Percentiles rank a stretch among this genome's conserved stretches.
phyloP scores from a whole-genome alignment of 1,140 invertebrate genomes.

The Bombus vancouverensis region DNA sequence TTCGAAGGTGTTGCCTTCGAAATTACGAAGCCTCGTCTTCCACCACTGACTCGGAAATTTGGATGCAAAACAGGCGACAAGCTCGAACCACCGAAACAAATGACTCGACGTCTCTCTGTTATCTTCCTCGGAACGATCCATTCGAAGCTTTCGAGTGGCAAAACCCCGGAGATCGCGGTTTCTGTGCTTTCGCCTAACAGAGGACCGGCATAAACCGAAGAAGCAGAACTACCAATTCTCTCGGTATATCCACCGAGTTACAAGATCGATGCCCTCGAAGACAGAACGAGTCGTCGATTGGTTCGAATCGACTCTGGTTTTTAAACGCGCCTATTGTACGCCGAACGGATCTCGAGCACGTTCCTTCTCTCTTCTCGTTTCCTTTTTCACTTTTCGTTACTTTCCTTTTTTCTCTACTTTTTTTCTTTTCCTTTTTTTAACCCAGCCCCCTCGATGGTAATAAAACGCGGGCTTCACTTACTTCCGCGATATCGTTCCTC shows the following conservation, averaged over 20 bases:
- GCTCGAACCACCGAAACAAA: conserved; percentile 20
- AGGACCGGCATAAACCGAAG: background rate
- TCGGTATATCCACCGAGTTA: conserved; percentile 46
- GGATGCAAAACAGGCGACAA: conserved; percentile 14
- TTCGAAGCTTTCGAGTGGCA: conserved; percentile 39
- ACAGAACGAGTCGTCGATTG: conserved; percentile 32
- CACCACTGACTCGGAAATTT: background rate
- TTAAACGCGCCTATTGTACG: conserved; percentile 18
- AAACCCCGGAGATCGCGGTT: conserved; percentile 37
- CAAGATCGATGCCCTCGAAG: conserved; percentile 58
- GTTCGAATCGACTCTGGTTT: conserved; percentile 39
- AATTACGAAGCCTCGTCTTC: conserved; percentile 1
- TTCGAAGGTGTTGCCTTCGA: conserved; percentile 2
- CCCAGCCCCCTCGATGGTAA: conserved; percentile 13
- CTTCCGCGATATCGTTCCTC: conserved; percentile 36
- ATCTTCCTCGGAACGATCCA: conserved; percentile 16
- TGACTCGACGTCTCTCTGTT: conserved; percentile 1
- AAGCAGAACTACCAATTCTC: conserved; percentile 31
- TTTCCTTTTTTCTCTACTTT: background rate
- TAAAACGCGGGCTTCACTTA: conserved; percentile 48
- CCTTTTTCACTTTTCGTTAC: background rate
- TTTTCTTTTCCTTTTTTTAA: background rate
- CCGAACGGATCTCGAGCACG: conserved; percentile 12
- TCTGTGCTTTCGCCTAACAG: no score
- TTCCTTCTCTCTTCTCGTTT: background rate